A percentile compares a stretch with the other conserved stretches of the same genome.
Conservation (phyloP, 1,140 invertebrate genomes). For the Heliconius congener region DNA sequence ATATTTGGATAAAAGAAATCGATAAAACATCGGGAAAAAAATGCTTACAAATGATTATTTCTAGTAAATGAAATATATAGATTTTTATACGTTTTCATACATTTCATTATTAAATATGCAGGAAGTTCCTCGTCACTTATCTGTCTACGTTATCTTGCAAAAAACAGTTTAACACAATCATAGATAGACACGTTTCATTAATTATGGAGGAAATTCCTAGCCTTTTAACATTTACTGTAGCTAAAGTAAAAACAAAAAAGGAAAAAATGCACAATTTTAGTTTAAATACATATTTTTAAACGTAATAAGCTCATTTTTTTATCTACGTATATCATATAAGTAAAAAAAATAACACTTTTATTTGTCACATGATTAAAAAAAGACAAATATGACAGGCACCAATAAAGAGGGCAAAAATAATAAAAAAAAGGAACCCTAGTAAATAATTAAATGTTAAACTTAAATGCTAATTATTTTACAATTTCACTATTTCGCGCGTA, state of each 20-base stretch:
- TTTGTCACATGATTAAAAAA: not conserved
- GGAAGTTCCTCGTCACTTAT: not conserved
- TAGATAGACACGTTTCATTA: not conserved
- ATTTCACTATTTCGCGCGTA: not conserved
- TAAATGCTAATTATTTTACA: not conserved
- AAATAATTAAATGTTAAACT: constrained; percentile 5
- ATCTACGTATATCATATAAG: not conserved
- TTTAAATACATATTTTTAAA: not conserved
- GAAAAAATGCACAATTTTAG: not conserved
- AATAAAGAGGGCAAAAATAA: not conserved
- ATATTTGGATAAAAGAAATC: not conserved
- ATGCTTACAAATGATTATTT: not conserved
- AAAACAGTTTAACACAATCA: not conserved
- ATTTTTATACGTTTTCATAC: too few species aligned
- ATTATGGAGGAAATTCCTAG: not conserved
- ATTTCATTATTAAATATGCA: not conserved
- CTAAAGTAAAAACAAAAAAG: not conserved
- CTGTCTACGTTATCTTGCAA: not conserved
- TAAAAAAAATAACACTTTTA: not conserved
- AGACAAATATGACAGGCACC: not conserved
- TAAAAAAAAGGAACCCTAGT: not conserved
- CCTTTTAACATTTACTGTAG: not conserved
- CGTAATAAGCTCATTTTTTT: not conserved
- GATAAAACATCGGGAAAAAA: not conserved
- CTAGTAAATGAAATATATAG: not conserved